phyloP scores from a whole-genome alignment of 2,888 invertebrate species.

The Apocheima hispidaria region DNA sequence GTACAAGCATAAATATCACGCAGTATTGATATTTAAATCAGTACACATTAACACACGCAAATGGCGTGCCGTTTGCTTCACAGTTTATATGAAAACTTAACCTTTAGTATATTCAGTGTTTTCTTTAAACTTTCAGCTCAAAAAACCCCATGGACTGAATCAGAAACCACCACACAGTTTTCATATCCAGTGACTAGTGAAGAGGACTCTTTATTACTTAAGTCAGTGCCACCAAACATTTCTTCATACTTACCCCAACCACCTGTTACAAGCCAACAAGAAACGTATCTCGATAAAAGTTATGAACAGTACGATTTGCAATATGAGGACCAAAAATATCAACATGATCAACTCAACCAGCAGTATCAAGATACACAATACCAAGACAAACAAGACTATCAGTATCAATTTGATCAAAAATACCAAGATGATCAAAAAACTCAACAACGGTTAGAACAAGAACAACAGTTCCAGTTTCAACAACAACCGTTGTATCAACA shows the following conservation, averaged over 20 bases:
- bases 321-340: constrained; percentile 51
- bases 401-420: constrained; percentile 55
- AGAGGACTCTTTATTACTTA: constrained; percentile 66
- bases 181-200: constrained; percentile 72
- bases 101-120: constrained; percentile 60
- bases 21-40: constrained; percentile 51
- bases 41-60: constrained; percentile 51
- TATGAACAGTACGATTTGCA: constrained; percentile 65
- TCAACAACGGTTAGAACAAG: constrained; percentile 57
- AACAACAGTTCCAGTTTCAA: constrained; percentile 56
- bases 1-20: constrained; percentile 40
- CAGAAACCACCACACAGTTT: constrained; percentile 70
- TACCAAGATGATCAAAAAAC: constrained; percentile 50
- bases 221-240: constrained; percentile 67
- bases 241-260: constrained; percentile 70
- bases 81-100: constrained; percentile 59
- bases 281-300: constrained; percentile 61
- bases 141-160: constrained; percentile 77
- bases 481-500: constrained; percentile 54
- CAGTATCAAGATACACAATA: constrained; percentile 54
- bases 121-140: constrained; percentile 78
- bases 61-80: constrained; percentile 65
- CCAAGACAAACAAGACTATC: constrained; percentile 53
- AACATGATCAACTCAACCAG: constrained; percentile 54
- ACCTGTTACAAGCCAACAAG: constrained; percentile 67